phyloP scores from a whole-genome alignment of 2,113 vertebrate species.

The Syngnathus typhle region DNA sequence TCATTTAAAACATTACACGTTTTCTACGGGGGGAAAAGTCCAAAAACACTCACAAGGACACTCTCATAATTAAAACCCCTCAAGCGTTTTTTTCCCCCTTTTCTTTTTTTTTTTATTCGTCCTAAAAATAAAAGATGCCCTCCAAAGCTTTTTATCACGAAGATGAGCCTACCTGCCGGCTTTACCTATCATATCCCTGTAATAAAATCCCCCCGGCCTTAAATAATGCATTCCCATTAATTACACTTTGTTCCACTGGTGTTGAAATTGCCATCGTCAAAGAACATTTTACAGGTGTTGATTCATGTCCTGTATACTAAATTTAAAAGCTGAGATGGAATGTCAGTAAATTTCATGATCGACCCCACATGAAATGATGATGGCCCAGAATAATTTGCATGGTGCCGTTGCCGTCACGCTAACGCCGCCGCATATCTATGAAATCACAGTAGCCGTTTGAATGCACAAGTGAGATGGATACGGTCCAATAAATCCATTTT shows the following conservation, averaged over 20 bases:
- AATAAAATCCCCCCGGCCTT: neutral
- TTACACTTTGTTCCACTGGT: neutral
- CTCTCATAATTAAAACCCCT: neutral
- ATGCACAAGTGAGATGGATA: too few species aligned
- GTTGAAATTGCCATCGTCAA: neutral
- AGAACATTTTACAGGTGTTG: neutral
- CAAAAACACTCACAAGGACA: too few species aligned
- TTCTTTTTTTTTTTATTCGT: neutral
- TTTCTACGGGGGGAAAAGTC: too few species aligned
- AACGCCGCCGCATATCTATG: too few species aligned
- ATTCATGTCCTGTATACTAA: neutral
- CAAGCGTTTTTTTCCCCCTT: neutral
- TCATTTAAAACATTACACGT: neutral
- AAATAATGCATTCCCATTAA: constrained; percentile 6
- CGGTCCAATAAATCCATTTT: neutral
- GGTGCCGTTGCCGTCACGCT: too few species aligned
- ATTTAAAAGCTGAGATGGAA: neutral
- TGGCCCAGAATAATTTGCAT: neutral
- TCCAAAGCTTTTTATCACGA: neutral
- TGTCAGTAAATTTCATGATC: neutral
- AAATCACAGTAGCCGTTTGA: neutral
- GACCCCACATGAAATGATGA: neutral
- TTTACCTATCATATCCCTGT: neutral
- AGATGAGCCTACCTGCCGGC: neutral
- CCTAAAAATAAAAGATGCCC: neutral